Base-by-base conservation (phyloP, 2,797 vertebrate genomes). In the Rhadinocentrus ornatus region DNA sequence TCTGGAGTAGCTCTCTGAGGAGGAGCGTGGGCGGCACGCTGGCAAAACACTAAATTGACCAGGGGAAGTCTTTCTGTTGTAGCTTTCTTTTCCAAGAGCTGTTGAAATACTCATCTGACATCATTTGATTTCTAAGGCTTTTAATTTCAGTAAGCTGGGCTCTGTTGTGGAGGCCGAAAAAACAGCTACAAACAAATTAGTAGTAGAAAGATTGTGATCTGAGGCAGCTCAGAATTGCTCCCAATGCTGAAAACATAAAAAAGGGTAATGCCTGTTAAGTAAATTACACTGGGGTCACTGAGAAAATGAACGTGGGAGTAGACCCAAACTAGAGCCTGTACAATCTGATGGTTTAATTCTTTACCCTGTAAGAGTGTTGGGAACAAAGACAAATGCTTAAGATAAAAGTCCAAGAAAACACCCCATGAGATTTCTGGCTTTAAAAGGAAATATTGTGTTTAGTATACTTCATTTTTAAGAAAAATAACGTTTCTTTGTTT, bases 31-130 rank as follows among this genome's bases (percentile, higher is more conserved):
- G 88, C 71, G 85, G 83, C 37, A 66, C 69, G 60, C 69, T 80
- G 86, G 86, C 88, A 89, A 81, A 86, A 85, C 75, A 69, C 73
- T 85, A 81, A 88, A 86, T 77, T 78, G 62, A 86, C 75, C 77
- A 69, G 75, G 62, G 80, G 60, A 86, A 71, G 63, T 58, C 50
- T 75, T 72, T 86, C 79, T 67, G 12, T 80, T 85, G 35, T 78
- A 75, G 82, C 66, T 79, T 69, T 31, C 55, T 67, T 82, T 79
- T 83, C 75, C 80, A 69, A 37, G 62, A 81, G 67, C 69, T 75
- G 66, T 63, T 80, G 46, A 79, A 77, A 81, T 78, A 67, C 66
- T 80, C 77, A 73, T 75, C 68, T 66, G 62, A 82, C 61, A 73
- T 81, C 35, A 41, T 71, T 77, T 69, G 5, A 80, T 77, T 73